phyloP scores from a whole-genome alignment of 2,888 invertebrate genomes.

The Latrodectus hesperus region DNA sequence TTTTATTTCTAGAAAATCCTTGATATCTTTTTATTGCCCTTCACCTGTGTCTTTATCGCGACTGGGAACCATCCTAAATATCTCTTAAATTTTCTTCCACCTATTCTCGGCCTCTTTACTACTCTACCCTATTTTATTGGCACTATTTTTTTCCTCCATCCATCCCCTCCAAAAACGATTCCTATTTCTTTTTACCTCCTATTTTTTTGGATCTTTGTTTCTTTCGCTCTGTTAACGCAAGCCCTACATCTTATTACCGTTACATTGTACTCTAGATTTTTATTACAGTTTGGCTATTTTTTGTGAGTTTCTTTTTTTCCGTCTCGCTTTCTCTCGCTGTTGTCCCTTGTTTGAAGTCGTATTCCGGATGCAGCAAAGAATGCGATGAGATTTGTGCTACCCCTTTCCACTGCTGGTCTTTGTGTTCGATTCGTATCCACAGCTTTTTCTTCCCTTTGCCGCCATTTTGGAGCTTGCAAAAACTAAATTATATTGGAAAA shows the following conservation, averaged over 20 bases:
- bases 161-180: conserved; percentile 6
- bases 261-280: conserved; percentile 49
- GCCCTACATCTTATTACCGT: conserved; percentile 46
- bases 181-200: background rate
- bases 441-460: too few relatives aligned
- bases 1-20: conserved; percentile 57
- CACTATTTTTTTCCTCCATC: conserved; percentile 24
- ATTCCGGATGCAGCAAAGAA: background rate
- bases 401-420: background rate
- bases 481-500: too few relatives aligned
- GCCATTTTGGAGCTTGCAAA: too few relatives aligned
- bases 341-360: background rate
- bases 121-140: conserved; percentile 50
- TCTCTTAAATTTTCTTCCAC: conserved; percentile 53
- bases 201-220: background rate
- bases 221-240: conserved; percentile 14
- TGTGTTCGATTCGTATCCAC: background rate
- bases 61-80: conserved; percentile 43
- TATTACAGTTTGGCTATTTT: conserved; percentile 35
- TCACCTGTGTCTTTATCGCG: conserved; percentile 60
- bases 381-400: background rate
- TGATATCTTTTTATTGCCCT: conserved; percentile 58
- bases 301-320: conserved; percentile 22
- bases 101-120: conserved; percentile 51
- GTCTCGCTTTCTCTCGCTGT: background rate